Evolutionary conservation across 2,888 invertebrate species (phyloP), one percentile per base, ranked within the genome.

Genomic region (Polyploca ridens): DNA sequence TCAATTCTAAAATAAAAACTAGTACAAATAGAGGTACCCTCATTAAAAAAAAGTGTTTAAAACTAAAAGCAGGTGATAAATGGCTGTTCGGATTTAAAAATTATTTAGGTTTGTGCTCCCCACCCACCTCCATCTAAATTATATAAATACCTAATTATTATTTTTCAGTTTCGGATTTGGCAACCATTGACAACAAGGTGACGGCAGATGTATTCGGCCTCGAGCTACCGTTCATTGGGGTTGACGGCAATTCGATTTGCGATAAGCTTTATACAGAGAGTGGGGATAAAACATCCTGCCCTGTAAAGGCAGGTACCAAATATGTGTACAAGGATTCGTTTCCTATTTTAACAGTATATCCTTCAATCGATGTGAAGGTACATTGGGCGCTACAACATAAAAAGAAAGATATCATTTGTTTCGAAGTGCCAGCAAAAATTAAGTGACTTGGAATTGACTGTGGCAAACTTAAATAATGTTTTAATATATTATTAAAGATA

Each of bases 181-280:
- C 84, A 3, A 85, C 79, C 1, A 72, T 97, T 41, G 93, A 69
- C 41, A 96, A 96, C 63, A 86, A 91, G 3, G 97, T 97, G 5
- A 88, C 87, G 35, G 88, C 85, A 0, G 33, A 44, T 0, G 68
- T 97, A 27, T 83, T 93, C 3, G 95, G 95, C 0, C 71, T 97
- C 0, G 94, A 95, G 0, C 84, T 97, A 63, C 97, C 97, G 0
- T 97, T 97, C 81, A 83, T 96, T 33, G 97, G 97, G 10, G 96
- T 97, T 59, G 95, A 96, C 74, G 96, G 96, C 11, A 94, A 94
- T 46, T 93, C 94, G 70, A 97, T 96, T 10, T 97, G 97, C 75
- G 84, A 90, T 4, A 89, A 95, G 64, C 89, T 94, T 65, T 70
- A 67, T 19, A 73, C 71, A 19, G 86, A 84, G 4, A 84, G 83